Evolutionary conservation across 2,797 vertebrate species (phyloP).

Genomic region (Myotis vivesi): DNA sequence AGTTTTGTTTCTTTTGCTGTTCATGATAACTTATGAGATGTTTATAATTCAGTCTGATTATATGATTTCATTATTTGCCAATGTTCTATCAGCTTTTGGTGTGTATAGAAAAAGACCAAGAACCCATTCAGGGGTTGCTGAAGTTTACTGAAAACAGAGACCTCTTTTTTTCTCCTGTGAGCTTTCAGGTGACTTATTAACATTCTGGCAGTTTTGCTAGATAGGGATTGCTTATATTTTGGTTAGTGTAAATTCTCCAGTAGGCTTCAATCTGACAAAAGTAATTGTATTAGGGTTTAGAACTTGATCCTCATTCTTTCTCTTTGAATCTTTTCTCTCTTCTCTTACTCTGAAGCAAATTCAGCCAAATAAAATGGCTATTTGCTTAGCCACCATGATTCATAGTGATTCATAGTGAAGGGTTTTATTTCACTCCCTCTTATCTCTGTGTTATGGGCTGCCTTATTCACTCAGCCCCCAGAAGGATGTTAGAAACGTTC

Average conservation of each 20-base stretch:
- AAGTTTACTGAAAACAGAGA: not conserved
- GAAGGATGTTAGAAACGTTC: not conserved
- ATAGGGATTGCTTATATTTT: not conserved
- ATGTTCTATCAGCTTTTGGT: not conserved
- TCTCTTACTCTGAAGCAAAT: not conserved
- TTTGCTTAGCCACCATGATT: not conserved
- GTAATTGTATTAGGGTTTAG: not conserved
- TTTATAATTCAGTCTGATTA: not conserved
- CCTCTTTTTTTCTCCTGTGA: not conserved
- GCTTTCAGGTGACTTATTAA: not conserved
- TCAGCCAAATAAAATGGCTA: not conserved
- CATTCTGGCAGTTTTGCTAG: not conserved
- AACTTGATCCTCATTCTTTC: not conserved
- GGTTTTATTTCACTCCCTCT: not conserved
- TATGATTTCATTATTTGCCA: not conserved
- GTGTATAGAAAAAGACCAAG: not conserved
- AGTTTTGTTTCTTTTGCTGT: conserved; percentile 1
- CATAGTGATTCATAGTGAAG: not conserved
- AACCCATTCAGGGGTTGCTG: not conserved
- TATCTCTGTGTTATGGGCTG: not conserved
- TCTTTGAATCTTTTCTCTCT: not conserved
- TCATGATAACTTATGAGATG: not conserved
- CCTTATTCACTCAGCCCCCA: not conserved
- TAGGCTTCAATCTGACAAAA: not conserved
- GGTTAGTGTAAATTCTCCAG: not conserved